Percentiles rank a stretch among this genome's conserved stretches.
phyloP scores from a whole-genome alignment of 1,140 invertebrate genomes.

The Ephestia elutella region DNA sequence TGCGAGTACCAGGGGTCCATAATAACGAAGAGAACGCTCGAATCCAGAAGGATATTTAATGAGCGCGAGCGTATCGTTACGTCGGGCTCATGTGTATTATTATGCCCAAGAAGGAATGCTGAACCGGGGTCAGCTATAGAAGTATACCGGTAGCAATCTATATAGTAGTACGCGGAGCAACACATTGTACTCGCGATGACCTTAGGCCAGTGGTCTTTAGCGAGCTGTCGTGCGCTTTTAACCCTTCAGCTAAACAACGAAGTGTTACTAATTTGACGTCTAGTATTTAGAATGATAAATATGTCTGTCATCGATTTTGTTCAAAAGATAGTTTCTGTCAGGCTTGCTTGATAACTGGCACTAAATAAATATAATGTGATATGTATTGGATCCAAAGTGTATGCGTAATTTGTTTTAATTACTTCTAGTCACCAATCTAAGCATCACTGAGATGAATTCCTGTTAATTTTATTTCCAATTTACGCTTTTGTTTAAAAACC shows the following conservation, averaged over 20 bases:
- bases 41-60: constrained; percentile 51
- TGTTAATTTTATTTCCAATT: neutral
- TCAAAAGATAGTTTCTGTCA: no score
- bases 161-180: neutral
- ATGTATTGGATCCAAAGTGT: no score
- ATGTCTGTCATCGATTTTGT: no score
- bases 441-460: neutral
- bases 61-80: constrained; percentile 58
- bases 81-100: constrained; percentile 60
- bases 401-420: no score
- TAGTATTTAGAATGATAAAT: neutral
- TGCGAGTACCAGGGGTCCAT: constrained; percentile 20
- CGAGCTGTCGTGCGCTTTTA: no score
- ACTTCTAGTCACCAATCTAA: no score
- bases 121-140: constrained; percentile 55
- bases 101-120: constrained; percentile 66
- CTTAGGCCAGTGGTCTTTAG: constrained; percentile 18
- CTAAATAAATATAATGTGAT: no score
- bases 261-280: constrained; percentile 1
- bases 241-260: neutral
- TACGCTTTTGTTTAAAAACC: constrained; percentile 19
- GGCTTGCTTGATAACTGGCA: no score
- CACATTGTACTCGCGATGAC: constrained; percentile 19
- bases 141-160: constrained; percentile 35
- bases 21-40: constrained; percentile 25